Base-by-base conservation (phyloP, 1,140 invertebrate genomes). In the Adoxophyes honmai region DNA sequence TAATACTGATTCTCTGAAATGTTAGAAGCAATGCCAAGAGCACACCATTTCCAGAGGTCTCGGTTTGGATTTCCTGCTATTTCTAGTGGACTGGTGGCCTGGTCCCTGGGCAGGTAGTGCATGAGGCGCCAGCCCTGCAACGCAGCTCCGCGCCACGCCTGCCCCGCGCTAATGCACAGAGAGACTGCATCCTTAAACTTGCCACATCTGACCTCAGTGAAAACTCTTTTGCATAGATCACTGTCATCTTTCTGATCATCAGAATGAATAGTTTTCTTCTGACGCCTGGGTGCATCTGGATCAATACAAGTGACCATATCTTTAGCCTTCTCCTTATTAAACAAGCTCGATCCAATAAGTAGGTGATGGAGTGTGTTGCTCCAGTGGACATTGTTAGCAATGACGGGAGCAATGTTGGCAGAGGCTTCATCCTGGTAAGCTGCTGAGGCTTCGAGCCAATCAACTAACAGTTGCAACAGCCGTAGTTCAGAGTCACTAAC, bases 401-500 rank as follows among this genome's bases (percentile, higher is more conserved):
- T 79, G 1, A 92, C 91, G 15, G 95, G 91, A 38, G 94, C 94
- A 34, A 93, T 91, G 38, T 91, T 90, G 34, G 93, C 92, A 39
- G 91, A 90, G 44, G 90, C 90, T 55, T 91, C 91, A 34, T 92
- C 92, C 71, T 92, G 91, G 73, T 97, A 95, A 13, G 92, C 85
- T 10, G 95, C 93, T 84, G 94, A 96, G 52, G 93, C 92, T 86
- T 99, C 97, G 28, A 99, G 79, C 97, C 97, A 98, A 82, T 98
- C 97, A 13, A 98, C 93, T 33, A 99, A 93, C 42, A 97, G 78
- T 82, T 97, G 95, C 73, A 94, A 92, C 85, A 96, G 93, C 59
- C 95, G 88, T 7, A 97, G 81, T 16, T 92, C 91, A 13, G 90
- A 80, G 73, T 96, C 93, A 63, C 80, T 80, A 71, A 78, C 68